Evolutionary conservation across 2,888 invertebrate genomes (phyloP).

Genomic region (Emmelina monodactyla): DNA sequence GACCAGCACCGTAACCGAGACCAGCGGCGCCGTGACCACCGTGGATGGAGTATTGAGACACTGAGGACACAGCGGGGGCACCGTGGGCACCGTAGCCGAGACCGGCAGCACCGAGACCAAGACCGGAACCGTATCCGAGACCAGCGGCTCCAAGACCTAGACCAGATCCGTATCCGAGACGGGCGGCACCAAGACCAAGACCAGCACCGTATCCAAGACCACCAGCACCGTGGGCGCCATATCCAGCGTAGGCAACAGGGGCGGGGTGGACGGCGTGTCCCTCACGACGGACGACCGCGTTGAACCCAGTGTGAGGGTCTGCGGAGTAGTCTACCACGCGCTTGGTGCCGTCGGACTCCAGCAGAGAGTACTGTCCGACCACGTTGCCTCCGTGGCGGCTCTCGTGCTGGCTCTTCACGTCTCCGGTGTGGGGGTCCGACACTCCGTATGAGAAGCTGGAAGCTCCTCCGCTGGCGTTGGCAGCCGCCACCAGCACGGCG

Average conservation of each 20-base stretch:
- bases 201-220: constrained; percentile 15
- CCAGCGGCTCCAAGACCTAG: constrained; percentile 22
- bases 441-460: constrained; percentile 63
- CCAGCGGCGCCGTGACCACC: constrained; percentile 15
- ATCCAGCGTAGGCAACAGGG: constrained; percentile 16
- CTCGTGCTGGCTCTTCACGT: constrained; percentile 63
- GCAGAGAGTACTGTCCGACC: constrained; percentile 60
- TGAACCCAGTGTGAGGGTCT: constrained; percentile 56
- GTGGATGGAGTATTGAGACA: constrained; percentile 4
- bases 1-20: constrained; percentile 15
- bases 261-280: constrained; percentile 24
- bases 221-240: constrained; percentile 34
- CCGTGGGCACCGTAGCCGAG: constrained; percentile 16
- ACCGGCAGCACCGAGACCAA: too few species aligned
- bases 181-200: constrained; percentile 20
- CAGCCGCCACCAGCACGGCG: constrained; percentile 29
- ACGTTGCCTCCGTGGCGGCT: constrained; percentile 55
- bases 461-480: constrained; percentile 22
- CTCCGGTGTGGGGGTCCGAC: constrained; percentile 64
- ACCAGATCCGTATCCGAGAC: constrained; percentile 18
- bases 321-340: constrained; percentile 67
- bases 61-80: constrained; percentile 17
- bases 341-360: constrained; percentile 60
- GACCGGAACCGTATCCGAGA: constrained; percentile 16
- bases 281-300: constrained; percentile 62